Percentiles rank a stretch among this genome's conserved stretches.
Evolutionary conservation across 35 echinoderm and acorn worm genomes (phyloP).

Genomic region (Patiria miniata): DNA sequence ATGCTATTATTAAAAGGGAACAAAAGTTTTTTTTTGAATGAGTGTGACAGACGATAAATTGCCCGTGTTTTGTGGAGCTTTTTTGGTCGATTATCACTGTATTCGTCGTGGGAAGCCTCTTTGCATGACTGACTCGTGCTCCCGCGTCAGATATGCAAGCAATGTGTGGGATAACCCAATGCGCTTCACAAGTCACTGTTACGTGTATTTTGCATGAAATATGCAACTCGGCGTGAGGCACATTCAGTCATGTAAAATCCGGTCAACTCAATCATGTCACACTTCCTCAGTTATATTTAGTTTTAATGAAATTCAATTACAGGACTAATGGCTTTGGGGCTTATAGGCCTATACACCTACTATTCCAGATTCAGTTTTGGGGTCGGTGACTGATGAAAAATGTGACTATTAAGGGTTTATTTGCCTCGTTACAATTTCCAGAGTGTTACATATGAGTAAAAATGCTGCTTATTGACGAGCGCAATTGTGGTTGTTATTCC

Average conservation of each 20-base stretch:
- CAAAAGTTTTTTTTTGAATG: not conserved
- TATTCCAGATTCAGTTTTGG: too few species aligned
- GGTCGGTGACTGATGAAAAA: too few species aligned
- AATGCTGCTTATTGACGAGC: too few species aligned
- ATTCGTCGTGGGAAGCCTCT: not conserved
- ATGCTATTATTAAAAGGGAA: not conserved
- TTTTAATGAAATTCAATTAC: too few species aligned
- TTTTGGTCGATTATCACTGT: not conserved
- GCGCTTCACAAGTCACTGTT: not conserved
- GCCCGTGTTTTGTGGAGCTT: not conserved
- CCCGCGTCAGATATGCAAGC: not conserved
- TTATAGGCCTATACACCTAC: too few species aligned
- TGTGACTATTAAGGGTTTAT: too few species aligned
- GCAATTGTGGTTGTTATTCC: too few species aligned
- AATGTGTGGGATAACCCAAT: not conserved
- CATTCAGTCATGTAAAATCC: not conserved
- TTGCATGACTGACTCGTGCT: not conserved
- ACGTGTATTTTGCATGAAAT: not conserved
- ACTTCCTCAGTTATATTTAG: too few species aligned
- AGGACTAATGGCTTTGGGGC: too few species aligned
- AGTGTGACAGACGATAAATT: constrained; percentile 9
- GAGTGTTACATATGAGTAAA: too few species aligned
- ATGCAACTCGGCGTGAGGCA: constrained; percentile 3
- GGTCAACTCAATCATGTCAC: not conserved
- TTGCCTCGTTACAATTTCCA: too few species aligned